phyloP scores from a whole-genome alignment of 2,113 vertebrate species.

The Ascaphus truei region DNA sequence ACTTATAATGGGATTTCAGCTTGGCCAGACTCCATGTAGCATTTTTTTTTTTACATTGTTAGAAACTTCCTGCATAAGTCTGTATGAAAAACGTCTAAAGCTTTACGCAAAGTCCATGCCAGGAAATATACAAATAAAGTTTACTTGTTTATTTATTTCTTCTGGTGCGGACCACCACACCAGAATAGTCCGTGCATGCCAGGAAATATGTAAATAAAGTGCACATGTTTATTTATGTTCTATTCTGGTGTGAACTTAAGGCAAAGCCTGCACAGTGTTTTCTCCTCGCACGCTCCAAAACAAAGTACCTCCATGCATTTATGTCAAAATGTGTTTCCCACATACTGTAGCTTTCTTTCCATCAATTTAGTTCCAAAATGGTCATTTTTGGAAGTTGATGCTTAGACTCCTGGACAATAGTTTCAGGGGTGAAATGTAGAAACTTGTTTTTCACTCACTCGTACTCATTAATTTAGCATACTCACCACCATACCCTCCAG shows the following conservation, averaged over 20 bases:
- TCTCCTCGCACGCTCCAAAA: too few species aligned
- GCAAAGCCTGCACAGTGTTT: too few species aligned
- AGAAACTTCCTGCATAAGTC: not conserved
- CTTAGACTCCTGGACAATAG: not conserved
- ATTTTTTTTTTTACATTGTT: not conserved
- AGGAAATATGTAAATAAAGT: not conserved
- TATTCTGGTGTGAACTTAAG: not conserved
- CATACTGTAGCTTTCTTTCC: not conserved
- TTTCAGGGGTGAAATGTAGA: not conserved
- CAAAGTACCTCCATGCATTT: not conserved
- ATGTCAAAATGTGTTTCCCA: not conserved
- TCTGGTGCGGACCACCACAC: too few species aligned
- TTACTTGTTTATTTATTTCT: not conserved
- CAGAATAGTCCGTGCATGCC: not conserved
- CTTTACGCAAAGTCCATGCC: not conserved
- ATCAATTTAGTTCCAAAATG: not conserved
- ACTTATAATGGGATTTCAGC: constrained; percentile 5
- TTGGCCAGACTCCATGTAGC: constrained; percentile 4
- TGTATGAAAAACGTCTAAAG: not conserved
- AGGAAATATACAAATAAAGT: not conserved
- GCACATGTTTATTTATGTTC: constrained; percentile 8
- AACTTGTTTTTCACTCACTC: too few species aligned
- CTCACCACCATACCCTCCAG: constrained; percentile 20
- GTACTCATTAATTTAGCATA: not conserved
- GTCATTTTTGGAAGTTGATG: not conserved